Conservation (phyloP, 2,888 invertebrate species). For the Drosophila neotestacea region DNA sequence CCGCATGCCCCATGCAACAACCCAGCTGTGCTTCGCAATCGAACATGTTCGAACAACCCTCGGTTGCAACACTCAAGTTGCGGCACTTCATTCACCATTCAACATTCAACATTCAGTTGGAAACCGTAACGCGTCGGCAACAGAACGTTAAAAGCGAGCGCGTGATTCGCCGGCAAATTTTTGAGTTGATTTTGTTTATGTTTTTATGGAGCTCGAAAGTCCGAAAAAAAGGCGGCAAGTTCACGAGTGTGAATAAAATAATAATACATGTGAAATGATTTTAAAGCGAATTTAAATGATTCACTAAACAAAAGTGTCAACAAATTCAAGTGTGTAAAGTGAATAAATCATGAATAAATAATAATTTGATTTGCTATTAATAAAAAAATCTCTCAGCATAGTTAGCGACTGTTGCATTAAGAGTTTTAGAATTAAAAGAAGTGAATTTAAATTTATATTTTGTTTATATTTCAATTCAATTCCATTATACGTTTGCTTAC, state of each 20-base stretch:
- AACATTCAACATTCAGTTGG: constrained; percentile 32
- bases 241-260: constrained; percentile 22
- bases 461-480: too few species aligned
- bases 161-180: constrained; percentile 42
- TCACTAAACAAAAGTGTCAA: constrained; percentile 14
- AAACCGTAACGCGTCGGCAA: constrained; percentile 41
- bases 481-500: too few species aligned
- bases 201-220: constrained; percentile 31
- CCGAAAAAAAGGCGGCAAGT: constrained; percentile 60
- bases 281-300: constrained; percentile 1
- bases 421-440: too few species aligned
- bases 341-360: constrained; percentile 8
- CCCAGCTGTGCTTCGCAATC: constrained; percentile 17
- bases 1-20: constrained; percentile 9
- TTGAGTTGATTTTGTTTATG: constrained; percentile 56
- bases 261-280: background rate
- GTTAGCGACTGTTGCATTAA: too few species aligned
- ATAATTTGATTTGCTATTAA: too few species aligned
- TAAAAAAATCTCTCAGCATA: too few species aligned
- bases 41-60: constrained; percentile 7
- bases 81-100: background rate
- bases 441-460: too few species aligned
- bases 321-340: constrained; percentile 25
- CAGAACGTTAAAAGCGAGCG: constrained; percentile 27
- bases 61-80: constrained; percentile 13